phyloP scores from a whole-genome alignment of 2,113 vertebrate species.

The Zosterops hypoxanthus region DNA sequence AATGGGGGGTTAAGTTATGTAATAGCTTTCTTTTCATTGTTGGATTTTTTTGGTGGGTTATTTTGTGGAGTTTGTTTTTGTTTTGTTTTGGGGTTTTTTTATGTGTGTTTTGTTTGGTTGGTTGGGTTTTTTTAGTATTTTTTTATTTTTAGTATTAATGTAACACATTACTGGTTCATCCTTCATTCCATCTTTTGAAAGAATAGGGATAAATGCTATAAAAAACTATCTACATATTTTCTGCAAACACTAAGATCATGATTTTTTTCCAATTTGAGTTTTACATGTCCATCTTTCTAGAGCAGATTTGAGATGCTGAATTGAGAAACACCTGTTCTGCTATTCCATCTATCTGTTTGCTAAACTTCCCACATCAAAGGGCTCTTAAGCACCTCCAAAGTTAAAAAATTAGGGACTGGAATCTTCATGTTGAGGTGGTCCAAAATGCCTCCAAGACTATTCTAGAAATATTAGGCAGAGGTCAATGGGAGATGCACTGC shows the following conservation, averaged over 20 bases:
- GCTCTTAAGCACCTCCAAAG: not conserved
- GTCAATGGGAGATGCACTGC: not conserved
- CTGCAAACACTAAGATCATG: not conserved
- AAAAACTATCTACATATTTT: not conserved
- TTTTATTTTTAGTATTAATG: not conserved
- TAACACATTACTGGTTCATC: not conserved
- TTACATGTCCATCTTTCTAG: not conserved
- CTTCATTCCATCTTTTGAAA: not conserved
- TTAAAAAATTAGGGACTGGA: not conserved
- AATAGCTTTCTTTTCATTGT: not conserved
- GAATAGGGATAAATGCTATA: not conserved
- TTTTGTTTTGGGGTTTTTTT: no score
- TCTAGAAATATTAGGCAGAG: not conserved
- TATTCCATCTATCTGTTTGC: not conserved
- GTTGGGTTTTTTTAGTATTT: no score
- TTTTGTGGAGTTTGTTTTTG: no score
- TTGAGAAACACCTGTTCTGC: not conserved
- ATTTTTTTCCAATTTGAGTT: not conserved
- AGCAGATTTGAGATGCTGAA: not conserved
- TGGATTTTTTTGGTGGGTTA: no score
- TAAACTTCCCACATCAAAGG: fast-evolving
- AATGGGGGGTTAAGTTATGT: not conserved
- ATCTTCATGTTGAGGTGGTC: not conserved
- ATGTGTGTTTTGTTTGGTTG: no score
- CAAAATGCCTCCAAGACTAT: not conserved